These are phyloP conservation scores for Leucozona laternaria DNA, from an alignment of 2,888 invertebrate species.

Conservation along the genomic window DNA sequence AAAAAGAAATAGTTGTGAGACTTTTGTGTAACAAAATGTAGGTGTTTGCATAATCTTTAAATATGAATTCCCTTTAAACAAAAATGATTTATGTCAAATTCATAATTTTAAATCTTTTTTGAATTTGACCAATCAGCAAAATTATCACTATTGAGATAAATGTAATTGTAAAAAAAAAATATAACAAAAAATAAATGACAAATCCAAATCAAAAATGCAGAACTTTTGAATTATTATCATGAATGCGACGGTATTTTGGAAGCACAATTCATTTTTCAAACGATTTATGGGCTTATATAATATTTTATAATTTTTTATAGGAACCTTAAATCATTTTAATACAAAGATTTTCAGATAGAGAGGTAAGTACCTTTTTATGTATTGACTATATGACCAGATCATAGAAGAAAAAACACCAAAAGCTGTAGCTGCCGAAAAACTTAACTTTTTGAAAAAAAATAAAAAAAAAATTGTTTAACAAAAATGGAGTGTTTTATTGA, in stretches of 20 bases:
- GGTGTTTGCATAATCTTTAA: constrained; percentile 61
- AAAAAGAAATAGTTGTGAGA: constrained; percentile 61
- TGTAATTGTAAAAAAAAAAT: constrained; percentile 67
- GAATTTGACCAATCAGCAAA: constrained; percentile 56
- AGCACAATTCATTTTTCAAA: constrained; percentile 64
- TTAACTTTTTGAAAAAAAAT: neutral
- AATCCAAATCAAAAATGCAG: constrained; percentile 52
- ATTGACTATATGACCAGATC: neutral
- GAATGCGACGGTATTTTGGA: constrained; percentile 53
- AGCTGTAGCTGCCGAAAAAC: neutral
- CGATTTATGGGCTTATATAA: neutral
- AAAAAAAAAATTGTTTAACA: neutral
- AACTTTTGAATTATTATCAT: constrained; percentile 40
- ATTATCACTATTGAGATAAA: constrained; percentile 45
- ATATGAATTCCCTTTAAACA: constrained; percentile 49
- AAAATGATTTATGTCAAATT: constrained; percentile 54
- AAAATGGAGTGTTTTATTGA: constrained; percentile 4
- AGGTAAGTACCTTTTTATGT: neutral
- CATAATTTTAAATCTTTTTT: constrained; percentile 58
- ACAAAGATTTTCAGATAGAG: neutral
- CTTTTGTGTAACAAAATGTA: constrained; percentile 63
- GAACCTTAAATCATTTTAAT: neutral
- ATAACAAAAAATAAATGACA: constrained; percentile 65
- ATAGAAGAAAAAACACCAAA: neutral
- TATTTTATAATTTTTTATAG: neutral